phyloP scores from a whole-genome alignment of 2,113 vertebrate species.

The Peromyscus californicus region DNA sequence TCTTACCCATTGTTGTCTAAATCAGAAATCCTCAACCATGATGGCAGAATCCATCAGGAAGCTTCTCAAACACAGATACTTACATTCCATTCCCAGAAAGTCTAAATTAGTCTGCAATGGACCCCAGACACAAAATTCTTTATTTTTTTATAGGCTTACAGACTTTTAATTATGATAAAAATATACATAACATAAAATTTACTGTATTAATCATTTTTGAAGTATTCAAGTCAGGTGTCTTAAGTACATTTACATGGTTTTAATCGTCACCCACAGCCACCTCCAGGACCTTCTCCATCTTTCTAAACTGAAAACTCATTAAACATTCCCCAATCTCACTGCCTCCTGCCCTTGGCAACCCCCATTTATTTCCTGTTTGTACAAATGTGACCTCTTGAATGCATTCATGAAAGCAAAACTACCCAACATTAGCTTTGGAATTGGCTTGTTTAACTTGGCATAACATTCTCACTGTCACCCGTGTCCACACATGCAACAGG shows the following conservation, averaged over 20 bases:
- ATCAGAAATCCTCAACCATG: not conserved
- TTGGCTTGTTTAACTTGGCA: not conserved
- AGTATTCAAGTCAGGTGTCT: not conserved
- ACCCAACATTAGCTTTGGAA: not conserved
- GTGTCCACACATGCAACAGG: too few relatives aligned
- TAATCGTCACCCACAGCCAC: not conserved
- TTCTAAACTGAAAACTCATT: not conserved
- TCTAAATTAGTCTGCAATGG: conserved; percentile 15
- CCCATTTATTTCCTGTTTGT: not conserved
- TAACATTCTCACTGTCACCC: not conserved
- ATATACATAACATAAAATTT: not conserved
- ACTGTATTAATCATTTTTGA: not conserved
- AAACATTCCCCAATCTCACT: not conserved
- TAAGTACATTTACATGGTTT: not conserved
- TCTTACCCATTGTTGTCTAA: not conserved
- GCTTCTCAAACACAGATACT: not conserved
- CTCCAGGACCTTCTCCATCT: not conserved
- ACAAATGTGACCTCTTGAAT: not conserved
- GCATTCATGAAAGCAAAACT: not conserved
- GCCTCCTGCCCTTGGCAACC: not conserved
- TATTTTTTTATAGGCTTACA: not conserved
- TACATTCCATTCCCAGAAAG: not conserved
- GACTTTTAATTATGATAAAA: not conserved
- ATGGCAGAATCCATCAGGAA: not conserved
- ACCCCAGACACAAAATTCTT: not conserved